Evolutionary conservation across 2,888 invertebrate genomes (phyloP), one percentile per base, ranked within the genome.

Genomic region (Gymnocheta viridis): DNA sequence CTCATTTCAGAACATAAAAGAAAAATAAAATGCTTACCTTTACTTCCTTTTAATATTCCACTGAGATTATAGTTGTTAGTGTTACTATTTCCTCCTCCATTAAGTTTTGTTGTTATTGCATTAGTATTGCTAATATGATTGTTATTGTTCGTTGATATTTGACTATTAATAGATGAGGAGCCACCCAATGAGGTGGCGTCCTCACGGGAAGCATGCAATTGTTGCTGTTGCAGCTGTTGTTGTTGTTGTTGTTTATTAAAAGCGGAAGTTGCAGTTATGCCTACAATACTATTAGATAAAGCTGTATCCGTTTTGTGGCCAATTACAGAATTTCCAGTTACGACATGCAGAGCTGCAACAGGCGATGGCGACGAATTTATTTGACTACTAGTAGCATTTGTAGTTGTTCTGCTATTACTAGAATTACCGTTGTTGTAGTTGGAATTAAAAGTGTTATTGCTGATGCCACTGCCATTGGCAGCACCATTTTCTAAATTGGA

Each of bases 181-280:
- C 90, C 91, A 64, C 90, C 90, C 79, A 91, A 78, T 1, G 91
- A 90, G 58, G 88, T 88, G 38, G 90, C 87, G 87, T 91, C 92
- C 85, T 91, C 91, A 66, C 89, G 89, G 58, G 89, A 90, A 51
- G 88, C 87, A 82, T 89, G 87, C 88, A 90, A 86, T 74, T 88
- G 89, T 78, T 64, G 87, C 78, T 82, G 87, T n/a, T n/a, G n/a
- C n/a, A n/a, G 87, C 88, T 89, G 86, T 74, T 88, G 89, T 78
- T 64, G 87, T 76, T 82, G 87, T 38, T 56, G 82, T 27, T 86
- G 85, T 32, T 85, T 82, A 24, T 76, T 80, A 56, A 80, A 82
- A 67, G 56, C 82, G 76, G 85, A 85, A 73, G 80, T 67, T 24
- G 78, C 24, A 54, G 54, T 51, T 76, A 66, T 64, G 58, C 82